Base-by-base conservation (phyloP, 37 sponge, comb jelly and placozoan species). In the Lycopodina hypogea region DNA sequence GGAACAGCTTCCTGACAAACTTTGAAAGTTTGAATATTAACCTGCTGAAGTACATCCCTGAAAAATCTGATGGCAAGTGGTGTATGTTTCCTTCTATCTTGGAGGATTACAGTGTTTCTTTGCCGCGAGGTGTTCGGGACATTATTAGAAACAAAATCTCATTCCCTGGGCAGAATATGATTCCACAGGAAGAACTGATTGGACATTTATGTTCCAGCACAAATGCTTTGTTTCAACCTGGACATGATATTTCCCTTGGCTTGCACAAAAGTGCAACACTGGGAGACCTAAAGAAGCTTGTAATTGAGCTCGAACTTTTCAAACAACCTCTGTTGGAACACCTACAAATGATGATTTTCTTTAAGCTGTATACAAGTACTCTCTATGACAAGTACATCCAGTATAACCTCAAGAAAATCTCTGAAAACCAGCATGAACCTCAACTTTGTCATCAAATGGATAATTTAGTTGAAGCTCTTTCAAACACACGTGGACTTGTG, bases 321-420 rank as follows among this genome's bases (percentile, higher is more conserved):
- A 75, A 74, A 24, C 15, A 78, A 2, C 68, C 79, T 2, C 32
- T 86, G 1, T 3, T 79, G 33, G 80, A 65, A 1, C 68, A 66
- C 48, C 38, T 86, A 23, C 53, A 86, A 28, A 78, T 79, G 68
- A 62, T 86, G 6, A 75, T 86, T 0, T 86, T 86, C 60, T 86
- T 86, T 56, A 65, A 68, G 2, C 75, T 86, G 7, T 42, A 86
- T 41, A 48, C 66, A 0, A 80, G 87, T 57, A 70, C 42, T 14
- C 73, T 86, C 39, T 86, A 74, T 74, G 76, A 86, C 55, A 86
- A 74, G 42, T 80, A 86, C 42, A 45, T 80, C 2, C 68, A 19
- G 23, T 34, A 38, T 11, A 21, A 80, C 26, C 41, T 74, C 28
- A 37, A 48, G 39, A 19, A 74, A 51, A 33, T 37, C 35, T 69